Evolutionary conservation across 2,797 vertebrate genomes (phyloP).

Genomic region (Rhodeus uyekii): DNA sequence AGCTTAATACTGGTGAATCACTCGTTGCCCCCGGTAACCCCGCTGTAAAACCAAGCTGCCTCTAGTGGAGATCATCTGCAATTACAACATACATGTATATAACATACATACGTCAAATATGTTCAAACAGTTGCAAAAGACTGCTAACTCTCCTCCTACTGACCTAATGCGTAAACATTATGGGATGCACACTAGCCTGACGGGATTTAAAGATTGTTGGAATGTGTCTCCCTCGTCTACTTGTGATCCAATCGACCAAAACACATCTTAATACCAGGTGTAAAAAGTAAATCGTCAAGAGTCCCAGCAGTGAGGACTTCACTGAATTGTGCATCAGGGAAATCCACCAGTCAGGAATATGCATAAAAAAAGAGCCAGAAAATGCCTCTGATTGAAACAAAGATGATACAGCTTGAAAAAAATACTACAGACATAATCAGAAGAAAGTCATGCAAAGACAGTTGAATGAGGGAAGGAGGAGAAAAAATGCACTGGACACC

Average conservation of each 20-base stretch:
- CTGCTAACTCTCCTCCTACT: too few species aligned
- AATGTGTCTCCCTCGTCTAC: not conserved
- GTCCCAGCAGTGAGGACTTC: not conserved
- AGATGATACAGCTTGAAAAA: not conserved
- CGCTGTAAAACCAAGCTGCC: too few species aligned
- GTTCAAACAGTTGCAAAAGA: too few species aligned
- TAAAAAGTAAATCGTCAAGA: constrained; percentile 3
- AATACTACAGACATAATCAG: not conserved
- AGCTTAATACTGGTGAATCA: too few species aligned
- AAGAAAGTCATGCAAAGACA: not conserved
- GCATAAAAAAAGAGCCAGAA: not conserved
- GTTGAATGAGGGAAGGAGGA: not conserved
- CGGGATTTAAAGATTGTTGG: too few species aligned
- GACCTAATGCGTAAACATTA: too few species aligned
- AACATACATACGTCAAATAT: too few species aligned
- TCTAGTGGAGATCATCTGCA: too few species aligned
- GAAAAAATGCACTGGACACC: not conserved
- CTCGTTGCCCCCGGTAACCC: too few species aligned
- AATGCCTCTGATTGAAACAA: not conserved
- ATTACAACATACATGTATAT: too few species aligned
- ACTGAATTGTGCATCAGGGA: not conserved
- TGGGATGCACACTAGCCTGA: too few species aligned
- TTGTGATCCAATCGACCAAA: not conserved
- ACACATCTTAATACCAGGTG: not conserved
- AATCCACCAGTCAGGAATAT: not conserved